Percentiles rank a stretch among this genome's conserved stretches.
These are phyloP conservation scores for Phyllostomus discolor DNA, from an alignment of 2,113 vertebrate genomes.

Conservation along the genomic window DNA sequence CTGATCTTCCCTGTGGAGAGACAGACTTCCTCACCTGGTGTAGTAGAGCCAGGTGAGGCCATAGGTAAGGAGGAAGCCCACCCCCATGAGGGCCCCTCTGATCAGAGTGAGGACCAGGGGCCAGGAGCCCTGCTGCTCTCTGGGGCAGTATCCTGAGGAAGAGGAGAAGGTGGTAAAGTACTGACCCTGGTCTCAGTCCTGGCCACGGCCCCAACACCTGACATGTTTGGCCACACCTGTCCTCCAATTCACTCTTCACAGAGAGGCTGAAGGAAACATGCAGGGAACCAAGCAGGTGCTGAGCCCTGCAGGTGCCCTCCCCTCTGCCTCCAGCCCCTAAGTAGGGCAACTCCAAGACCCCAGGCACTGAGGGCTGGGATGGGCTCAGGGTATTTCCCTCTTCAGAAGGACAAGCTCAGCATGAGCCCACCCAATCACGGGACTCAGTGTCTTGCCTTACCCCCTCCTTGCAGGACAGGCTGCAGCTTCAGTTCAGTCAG, in stretches of 20 bases:
- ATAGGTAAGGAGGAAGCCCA: conserved; percentile 28
- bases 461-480: no score
- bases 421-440: accelerated
- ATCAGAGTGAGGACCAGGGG: neutral
- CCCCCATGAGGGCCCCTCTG: neutral
- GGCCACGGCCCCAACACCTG: no score
- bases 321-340: accelerated
- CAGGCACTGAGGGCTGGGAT: neutral
- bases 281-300: neutral
- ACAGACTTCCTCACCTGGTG: neutral
- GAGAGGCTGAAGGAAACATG: neutral
- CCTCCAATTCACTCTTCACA: neutral
- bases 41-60: conserved; percentile 46
- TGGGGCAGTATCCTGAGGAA: neutral
- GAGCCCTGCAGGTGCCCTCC: neutral
- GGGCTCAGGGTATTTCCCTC: no score
- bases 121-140: neutral
- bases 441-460: no score
- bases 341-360: neutral
- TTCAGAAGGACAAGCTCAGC: neutral
- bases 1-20: neutral
- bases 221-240: accelerated
- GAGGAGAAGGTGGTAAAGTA: accelerated
- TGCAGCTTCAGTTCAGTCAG: no score
- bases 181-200: no score